Evolutionary conservation across 2,888 invertebrate genomes (phyloP).

Genomic region (Dryomyza anilis): DNA sequence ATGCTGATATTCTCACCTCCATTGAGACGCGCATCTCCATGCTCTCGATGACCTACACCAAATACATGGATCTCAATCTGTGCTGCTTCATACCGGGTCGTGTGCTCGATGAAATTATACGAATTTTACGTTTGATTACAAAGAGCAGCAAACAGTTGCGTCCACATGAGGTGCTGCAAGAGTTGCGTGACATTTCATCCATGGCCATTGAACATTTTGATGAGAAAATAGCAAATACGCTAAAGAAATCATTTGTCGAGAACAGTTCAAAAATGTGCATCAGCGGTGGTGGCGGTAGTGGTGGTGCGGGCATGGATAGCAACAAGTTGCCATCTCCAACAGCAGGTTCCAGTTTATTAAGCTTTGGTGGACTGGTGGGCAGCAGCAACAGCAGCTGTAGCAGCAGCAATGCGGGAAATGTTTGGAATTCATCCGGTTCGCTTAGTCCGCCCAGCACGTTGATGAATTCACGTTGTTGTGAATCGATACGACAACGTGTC

Average conservation of each 20-base stretch:
- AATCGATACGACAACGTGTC: constrained; percentile 36
- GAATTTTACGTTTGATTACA: constrained; percentile 74
- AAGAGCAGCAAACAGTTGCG: constrained; percentile 70
- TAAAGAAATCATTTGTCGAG: constrained; percentile 39
- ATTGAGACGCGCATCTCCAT: constrained; percentile 91
- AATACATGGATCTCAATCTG: constrained; percentile 78
- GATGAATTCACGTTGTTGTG: constrained; percentile 35
- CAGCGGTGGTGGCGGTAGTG: too few species aligned
- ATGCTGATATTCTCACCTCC: constrained; percentile 86
- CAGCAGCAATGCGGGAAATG: constrained; percentile 20
- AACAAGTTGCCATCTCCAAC: constrained; percentile 27
- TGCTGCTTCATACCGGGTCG: constrained; percentile 95
- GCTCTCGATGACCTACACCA: constrained; percentile 90
- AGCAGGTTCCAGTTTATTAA: not conserved
- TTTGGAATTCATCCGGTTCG: constrained; percentile 24
- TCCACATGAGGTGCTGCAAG: constrained; percentile 84
- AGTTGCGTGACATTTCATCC: constrained; percentile 87
- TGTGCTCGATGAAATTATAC: constrained; percentile 86
- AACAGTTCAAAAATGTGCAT: constrained; percentile 25
- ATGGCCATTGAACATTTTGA: constrained; percentile 93
- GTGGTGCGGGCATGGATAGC: too few species aligned
- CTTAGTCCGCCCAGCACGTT: constrained; percentile 23
- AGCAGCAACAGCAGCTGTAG: constrained; percentile 1
- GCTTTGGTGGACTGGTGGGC: too few species aligned
- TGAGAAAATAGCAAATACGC: constrained; percentile 71